These are phyloP conservation scores for Leucoptera coffeella DNA, from an alignment of 2,888 invertebrate species.

Conservation along the genomic window DNA sequence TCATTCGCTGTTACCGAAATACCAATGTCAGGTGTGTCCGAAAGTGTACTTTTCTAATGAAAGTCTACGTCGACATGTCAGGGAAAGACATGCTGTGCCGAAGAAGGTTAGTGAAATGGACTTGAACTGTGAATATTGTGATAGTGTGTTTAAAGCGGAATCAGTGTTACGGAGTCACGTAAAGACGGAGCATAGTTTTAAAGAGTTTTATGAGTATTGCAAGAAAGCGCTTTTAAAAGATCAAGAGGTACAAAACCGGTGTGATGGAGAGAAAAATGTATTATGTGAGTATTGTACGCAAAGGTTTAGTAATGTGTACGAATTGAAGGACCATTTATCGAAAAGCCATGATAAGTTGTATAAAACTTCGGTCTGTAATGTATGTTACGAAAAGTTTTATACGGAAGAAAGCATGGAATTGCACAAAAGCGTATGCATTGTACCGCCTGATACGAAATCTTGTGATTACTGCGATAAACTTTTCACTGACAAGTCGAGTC, in stretches of 20 bases:
- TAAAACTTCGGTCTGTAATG: slow-evolving; percentile 22
- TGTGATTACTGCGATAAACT: slow-evolving; percentile 29
- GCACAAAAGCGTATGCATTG: slow-evolving; percentile 22
- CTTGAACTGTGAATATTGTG: slow-evolving; percentile 15
- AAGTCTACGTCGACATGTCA: slow-evolving; percentile 19
- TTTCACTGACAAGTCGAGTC: slow-evolving; percentile 26
- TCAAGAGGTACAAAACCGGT: slow-evolving; percentile 2
- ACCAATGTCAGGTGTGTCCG: slow-evolving; percentile 21
- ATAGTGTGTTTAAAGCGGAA: slow-evolving; percentile 16
- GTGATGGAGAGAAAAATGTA: slow-evolving; percentile 13
- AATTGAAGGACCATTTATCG: slow-evolving; percentile 26
- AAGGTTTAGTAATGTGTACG: slow-evolving; percentile 15
- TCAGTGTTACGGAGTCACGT: slow-evolving; percentile 18
- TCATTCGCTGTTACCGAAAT: slow-evolving; percentile 21
- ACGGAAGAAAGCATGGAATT: slow-evolving; percentile 17
- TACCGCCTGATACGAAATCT: slow-evolving; percentile 19
- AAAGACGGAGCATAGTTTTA: slow-evolving; percentile 22
- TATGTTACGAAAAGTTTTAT: slow-evolving; percentile 28
- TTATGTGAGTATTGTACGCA: slow-evolving; percentile 24
- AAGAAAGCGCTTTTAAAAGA: slow-evolving; percentile 16
- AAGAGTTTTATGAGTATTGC: slow-evolving; percentile 26
- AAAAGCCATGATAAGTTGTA: slow-evolving; percentile 21
- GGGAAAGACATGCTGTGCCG: slow-evolving; percentile 12
- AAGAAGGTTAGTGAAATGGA: slow-evolving; percentile 7
- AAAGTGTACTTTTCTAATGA: slow-evolving; percentile 29